Evolutionary conservation across 2,888 invertebrate species (phyloP).

Genomic region (Phragmatobia fuliginosa): DNA sequence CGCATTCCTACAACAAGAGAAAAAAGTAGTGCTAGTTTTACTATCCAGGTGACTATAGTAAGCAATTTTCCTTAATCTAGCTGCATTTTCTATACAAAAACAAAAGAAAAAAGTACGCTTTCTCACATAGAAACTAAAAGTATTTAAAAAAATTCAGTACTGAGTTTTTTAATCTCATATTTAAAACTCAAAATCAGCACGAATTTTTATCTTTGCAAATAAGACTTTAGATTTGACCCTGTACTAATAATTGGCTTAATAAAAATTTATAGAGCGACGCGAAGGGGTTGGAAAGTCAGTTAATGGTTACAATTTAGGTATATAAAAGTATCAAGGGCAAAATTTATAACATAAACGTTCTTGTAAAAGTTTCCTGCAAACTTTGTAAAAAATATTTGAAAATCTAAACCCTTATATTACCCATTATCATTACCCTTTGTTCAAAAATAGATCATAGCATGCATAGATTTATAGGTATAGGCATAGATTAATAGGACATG

Average conservation of each 20-base stretch:
- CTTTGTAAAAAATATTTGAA: not conserved
- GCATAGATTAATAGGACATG: too few species aligned
- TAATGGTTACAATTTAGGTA: conserved; percentile 31
- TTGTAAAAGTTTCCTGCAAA: not conserved
- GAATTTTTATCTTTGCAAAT: conserved; percentile 15
- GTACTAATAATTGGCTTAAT: conserved; percentile 40
- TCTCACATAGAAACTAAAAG: not conserved
- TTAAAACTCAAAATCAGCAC: conserved; percentile 7
- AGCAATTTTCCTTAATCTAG: too few species aligned
- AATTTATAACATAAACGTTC: conserved; percentile 6
- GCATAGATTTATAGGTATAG: too few species aligned
- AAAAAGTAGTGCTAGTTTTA: too few species aligned
- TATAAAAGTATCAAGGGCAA: conserved; percentile 30
- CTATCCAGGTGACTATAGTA: too few species aligned
- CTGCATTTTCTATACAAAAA: not conserved
- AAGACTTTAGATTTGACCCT: conserved; percentile 21
- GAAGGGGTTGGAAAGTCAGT: conserved; percentile 34
- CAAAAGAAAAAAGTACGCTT: not conserved
- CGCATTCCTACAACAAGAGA: too few species aligned
- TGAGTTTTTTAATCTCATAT: not conserved
- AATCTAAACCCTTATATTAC: too few species aligned
- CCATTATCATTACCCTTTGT: not conserved
- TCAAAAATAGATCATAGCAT: too few species aligned
- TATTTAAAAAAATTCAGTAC: not conserved
- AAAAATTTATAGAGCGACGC: conserved; percentile 40